Evolutionary conservation across 2,888 invertebrate species (phyloP).

Genomic region (Microchrysa polita): DNA sequence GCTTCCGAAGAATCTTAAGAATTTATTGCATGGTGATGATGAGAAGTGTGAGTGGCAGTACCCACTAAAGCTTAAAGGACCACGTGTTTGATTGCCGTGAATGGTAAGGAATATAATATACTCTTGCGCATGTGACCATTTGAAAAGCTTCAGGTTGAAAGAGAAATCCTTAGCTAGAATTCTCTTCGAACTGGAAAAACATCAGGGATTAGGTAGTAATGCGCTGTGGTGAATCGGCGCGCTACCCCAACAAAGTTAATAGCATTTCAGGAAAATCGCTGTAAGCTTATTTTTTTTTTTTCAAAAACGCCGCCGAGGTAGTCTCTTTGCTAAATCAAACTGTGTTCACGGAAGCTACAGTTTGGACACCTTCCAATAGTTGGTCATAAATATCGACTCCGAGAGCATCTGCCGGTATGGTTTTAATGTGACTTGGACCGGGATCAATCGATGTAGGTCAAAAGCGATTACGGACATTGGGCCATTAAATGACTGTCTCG

Average conservation of each 20-base stretch:
- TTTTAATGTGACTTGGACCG: constrained; percentile 16
- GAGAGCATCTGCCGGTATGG: not conserved
- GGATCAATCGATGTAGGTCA: constrained; percentile 43
- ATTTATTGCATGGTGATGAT: not conserved
- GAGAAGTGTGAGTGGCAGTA: not conserved
- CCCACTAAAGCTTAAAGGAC: not conserved
- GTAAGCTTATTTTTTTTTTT: no score
- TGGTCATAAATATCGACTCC: constrained; percentile 35
- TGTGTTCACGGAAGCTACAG: constrained; percentile 16
- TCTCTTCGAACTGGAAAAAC: not conserved
- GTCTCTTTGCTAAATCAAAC: no score
- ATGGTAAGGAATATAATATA: not conserved
- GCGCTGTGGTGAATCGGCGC: constrained; percentile 25
- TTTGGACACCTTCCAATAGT: constrained; percentile 33
- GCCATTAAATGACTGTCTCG: constrained; percentile 23
- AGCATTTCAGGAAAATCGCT: not conserved
- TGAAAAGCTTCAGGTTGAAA: not conserved
- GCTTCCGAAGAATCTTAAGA: constrained; percentile 5
- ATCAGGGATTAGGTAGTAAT: not conserved
- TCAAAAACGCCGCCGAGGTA: no score
- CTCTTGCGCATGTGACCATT: constrained; percentile 30
- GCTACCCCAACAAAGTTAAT: not conserved
- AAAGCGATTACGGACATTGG: constrained; percentile 5
- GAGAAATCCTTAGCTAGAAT: constrained; percentile 3
- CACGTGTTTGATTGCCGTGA: constrained; percentile 9